These are phyloP conservation scores for Semnopithecus entellus DNA, from an alignment of 2,113 vertebrate species.

Conservation along the genomic window DNA sequence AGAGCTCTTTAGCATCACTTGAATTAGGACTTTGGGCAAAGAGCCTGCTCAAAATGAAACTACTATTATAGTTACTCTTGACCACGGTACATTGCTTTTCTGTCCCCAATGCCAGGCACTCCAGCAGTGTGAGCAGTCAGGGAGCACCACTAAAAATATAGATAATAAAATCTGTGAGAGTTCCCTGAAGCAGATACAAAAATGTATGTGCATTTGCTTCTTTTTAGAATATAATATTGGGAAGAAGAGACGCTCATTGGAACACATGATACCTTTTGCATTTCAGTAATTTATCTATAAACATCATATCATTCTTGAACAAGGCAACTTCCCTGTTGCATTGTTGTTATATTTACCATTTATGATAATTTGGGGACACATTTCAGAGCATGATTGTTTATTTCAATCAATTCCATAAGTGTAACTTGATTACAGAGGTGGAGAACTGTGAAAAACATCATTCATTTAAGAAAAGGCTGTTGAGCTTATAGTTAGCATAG, in stretches of 20 bases:
- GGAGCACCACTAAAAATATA: slow-evolving; percentile 36
- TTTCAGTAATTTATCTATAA: slow-evolving; percentile 3
- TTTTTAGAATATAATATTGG: slow-evolving; percentile 23
- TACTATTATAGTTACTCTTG: slow-evolving; percentile 62
- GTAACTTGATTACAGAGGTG: slow-evolving; percentile 63
- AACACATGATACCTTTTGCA: background rate
- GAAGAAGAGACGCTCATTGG: background rate
- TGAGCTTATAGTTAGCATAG: background rate
- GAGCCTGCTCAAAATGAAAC: slow-evolving; percentile 55
- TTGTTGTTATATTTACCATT: slow-evolving; percentile 43
- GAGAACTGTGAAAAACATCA: slow-evolving; percentile 44
- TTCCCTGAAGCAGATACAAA: slow-evolving; percentile 41
- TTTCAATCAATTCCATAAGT: slow-evolving; percentile 61
- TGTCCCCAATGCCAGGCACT: slow-evolving; percentile 40
- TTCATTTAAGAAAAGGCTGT: background rate
- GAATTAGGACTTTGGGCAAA: slow-evolving; percentile 76
- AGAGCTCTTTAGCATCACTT: slow-evolving; percentile 67
- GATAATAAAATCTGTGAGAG: slow-evolving; percentile 48
- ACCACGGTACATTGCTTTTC: slow-evolving; percentile 62
- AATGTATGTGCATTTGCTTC: background rate
- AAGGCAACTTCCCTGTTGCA: slow-evolving; percentile 23
- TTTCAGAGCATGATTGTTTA: slow-evolving; percentile 47
- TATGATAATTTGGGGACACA: slow-evolving; percentile 39
- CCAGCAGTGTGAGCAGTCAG: slow-evolving; percentile 53
- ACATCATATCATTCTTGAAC: background rate